These are phyloP conservation scores for Ladona fulva DNA, from an alignment of 1,140 invertebrate species.

Conservation along the genomic window DNA sequence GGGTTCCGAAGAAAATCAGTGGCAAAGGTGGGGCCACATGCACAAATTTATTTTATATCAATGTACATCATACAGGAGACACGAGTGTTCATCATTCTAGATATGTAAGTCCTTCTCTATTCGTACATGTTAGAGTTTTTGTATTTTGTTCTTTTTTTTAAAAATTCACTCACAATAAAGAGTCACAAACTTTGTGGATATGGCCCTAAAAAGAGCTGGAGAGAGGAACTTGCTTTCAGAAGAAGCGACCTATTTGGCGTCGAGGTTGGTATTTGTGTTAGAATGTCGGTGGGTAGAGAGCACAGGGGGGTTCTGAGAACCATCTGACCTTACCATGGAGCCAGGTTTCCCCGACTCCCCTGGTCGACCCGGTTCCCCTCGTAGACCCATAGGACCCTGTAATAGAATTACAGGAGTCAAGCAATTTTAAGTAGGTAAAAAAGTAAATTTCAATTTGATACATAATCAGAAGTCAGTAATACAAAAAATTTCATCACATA, in stretches of 20 bases:
- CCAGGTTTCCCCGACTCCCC: slow-evolving; percentile 67
- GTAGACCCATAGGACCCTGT: slow-evolving; percentile 80
- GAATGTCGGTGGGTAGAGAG: not conserved
- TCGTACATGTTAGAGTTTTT: slow-evolving; percentile 7
- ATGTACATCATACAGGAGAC: slow-evolving; percentile 5
- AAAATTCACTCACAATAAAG: slow-evolving; percentile 7
- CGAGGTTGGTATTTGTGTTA: slow-evolving; percentile 10
- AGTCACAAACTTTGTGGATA: slow-evolving; percentile 5
- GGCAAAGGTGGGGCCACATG: slow-evolving; percentile 2
- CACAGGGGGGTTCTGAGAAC: slow-evolving; percentile 23
- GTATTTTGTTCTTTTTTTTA: slow-evolving; percentile 4
- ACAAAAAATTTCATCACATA: no score
- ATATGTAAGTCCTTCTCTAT: slow-evolving; percentile 10
- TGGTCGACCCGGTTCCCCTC: slow-evolving; percentile 65
- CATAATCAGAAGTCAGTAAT: no score
- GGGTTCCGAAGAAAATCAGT: slow-evolving; percentile 15
- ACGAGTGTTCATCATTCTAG: slow-evolving; percentile 9
- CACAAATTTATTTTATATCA: slow-evolving; percentile 8
- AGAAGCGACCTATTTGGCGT: slow-evolving; percentile 9
- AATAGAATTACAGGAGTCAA: slow-evolving; percentile 26
- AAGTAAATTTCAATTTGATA: no score
- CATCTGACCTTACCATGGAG: slow-evolving; percentile 56
- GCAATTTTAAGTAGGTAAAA: not conserved
- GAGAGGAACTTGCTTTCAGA: not conserved
- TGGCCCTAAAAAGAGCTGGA: slow-evolving; percentile 5